These are phyloP conservation scores for Lagorchestes hirsutus DNA, from an alignment of 2,797 vertebrate genomes.

Conservation along the genomic window DNA sequence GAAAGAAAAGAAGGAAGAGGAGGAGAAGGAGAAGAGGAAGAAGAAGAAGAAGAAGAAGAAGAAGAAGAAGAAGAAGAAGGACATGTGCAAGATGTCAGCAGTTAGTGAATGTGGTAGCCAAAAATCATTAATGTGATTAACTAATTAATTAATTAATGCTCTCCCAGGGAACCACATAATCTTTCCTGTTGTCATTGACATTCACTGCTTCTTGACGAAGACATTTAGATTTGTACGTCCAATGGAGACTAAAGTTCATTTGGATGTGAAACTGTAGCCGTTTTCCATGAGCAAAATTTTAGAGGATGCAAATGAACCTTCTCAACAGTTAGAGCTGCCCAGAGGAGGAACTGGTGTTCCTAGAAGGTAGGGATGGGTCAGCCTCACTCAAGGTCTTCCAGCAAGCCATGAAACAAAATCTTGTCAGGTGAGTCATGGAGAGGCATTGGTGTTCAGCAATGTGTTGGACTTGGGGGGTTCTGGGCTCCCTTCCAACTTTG, in stretches of 20 bases:
- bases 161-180: too few species aligned
- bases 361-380: neutral
- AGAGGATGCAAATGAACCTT: neutral
- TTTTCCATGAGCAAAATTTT: neutral
- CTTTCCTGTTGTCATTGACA: too few species aligned
- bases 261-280: neutral
- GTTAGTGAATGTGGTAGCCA: neutral
- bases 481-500: neutral
- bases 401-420: neutral
- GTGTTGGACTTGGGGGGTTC: too few species aligned
- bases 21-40: too few species aligned
- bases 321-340: neutral
- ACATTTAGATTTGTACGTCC: neutral
- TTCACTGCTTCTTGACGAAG: neutral
- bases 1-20: too few species aligned
- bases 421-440: neutral
- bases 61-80: too few species aligned
- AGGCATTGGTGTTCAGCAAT: too few species aligned
- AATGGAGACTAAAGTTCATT: neutral
- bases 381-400: neutral
- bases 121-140: neutral
- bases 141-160: too few species aligned
- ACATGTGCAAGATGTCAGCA: neutral
- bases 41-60: too few species aligned
- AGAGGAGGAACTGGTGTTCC: too few species aligned